These are phyloP conservation scores for Falcunculus frontatus DNA, from an alignment of 2,113 vertebrate species.

Conservation along the genomic window DNA sequence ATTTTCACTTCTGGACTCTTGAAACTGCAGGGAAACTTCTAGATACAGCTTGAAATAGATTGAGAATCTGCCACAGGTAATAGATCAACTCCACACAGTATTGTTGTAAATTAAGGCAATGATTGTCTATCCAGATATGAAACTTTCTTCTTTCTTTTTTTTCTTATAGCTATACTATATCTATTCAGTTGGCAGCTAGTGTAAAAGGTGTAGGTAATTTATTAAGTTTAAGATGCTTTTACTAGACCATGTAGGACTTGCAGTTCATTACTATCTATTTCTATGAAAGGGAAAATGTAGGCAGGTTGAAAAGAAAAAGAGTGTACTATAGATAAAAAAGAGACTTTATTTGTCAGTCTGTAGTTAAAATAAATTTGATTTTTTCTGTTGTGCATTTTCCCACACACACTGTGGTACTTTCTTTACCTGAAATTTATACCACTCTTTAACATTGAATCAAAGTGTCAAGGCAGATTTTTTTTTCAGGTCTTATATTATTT, in stretches of 20 bases:
- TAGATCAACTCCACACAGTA: neutral
- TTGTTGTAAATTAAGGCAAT: neutral
- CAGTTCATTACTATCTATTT: neutral
- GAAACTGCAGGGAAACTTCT: neutral
- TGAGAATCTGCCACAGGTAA: neutral
- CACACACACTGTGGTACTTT: neutral
- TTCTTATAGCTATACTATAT: neutral
- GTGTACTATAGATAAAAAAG: neutral
- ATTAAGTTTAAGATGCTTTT: conserved; percentile 24
- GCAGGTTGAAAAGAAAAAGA: neutral
- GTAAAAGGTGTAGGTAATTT: conserved; percentile 11
- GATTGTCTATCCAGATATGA: neutral
- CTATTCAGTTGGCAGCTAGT: neutral
- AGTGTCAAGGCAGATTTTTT: neutral
- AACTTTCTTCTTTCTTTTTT: neutral
- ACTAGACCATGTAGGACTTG: neutral
- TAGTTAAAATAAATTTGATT: neutral
- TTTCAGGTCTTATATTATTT: neutral
- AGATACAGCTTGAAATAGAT: neutral
- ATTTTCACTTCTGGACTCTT: neutral
- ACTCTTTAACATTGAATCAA: neutral
- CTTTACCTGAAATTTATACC: neutral
- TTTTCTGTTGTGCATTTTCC: neutral
- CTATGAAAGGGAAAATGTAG: neutral
- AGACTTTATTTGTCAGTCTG: neutral